Percentiles rank a stretch among this genome's conserved stretches.
Conservation (phyloP, 2,797 vertebrate genomes). For the Semaprochilodus insignis region DNA sequence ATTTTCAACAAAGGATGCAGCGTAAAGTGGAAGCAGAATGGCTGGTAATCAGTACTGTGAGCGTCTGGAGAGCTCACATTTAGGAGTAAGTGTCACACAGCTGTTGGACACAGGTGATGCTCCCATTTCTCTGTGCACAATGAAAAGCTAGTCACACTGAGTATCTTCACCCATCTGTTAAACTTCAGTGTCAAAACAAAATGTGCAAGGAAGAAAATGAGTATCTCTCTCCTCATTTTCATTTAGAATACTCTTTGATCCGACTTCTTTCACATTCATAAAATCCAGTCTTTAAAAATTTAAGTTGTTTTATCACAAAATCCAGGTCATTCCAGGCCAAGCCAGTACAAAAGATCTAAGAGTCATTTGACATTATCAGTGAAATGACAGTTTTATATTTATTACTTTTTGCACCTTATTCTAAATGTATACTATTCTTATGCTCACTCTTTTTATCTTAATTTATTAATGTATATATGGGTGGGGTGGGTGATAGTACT, state of each 20-base stretch:
- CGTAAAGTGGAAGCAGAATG: neutral
- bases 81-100: slow-evolving; percentile 1
- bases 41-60: neutral
- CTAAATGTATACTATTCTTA: too few relatives aligned
- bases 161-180: neutral
- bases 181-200: neutral
- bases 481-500: too few relatives aligned
- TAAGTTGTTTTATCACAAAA: too few relatives aligned
- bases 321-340: too few relatives aligned
- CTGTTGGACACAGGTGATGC: slow-evolving; percentile 1
- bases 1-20: slow-evolving; percentile 12
- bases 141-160: neutral
- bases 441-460: too few relatives aligned
- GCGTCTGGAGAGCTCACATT: neutral
- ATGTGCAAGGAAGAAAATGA: neutral
- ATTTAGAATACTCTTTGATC: neutral
- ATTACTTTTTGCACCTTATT: too few relatives aligned
- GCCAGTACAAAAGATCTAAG: too few relatives aligned
- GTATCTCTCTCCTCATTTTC: neutral
- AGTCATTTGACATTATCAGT: too few relatives aligned
- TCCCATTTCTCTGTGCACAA: neutral
- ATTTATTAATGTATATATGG: too few relatives aligned
- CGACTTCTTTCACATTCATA: neutral
- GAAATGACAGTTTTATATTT: too few relatives aligned
- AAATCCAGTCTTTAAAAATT: too few relatives aligned